phyloP scores from a whole-genome alignment of 2,888 invertebrate species.

The Odontothrips loti region DNA sequence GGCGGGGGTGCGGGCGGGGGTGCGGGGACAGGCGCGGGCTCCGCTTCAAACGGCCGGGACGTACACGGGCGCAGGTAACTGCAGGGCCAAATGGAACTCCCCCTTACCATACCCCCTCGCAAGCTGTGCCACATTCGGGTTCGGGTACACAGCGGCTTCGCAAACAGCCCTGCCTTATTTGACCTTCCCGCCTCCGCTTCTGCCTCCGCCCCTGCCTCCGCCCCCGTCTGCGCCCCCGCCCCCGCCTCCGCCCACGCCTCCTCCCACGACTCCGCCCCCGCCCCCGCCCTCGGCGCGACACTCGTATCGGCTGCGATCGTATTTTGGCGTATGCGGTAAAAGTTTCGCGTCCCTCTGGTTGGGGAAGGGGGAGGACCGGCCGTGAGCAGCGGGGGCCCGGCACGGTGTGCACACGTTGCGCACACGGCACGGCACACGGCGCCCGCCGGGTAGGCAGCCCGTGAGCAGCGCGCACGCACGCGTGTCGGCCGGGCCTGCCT shows the following conservation, averaged over 20 bases:
- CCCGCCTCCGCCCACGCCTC: neutral
- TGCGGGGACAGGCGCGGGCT: too few species aligned
- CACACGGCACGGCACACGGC: too few species aligned
- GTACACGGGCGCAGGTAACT: too few species aligned
- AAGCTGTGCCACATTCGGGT: neutral
- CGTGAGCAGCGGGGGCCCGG: neutral
- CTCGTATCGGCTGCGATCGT: neutral
- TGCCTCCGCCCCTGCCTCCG: neutral
- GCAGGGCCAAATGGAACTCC: too few species aligned
- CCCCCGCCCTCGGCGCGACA: neutral
- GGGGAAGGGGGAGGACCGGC: neutral
- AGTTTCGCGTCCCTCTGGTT: neutral
- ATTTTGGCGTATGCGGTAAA: too few species aligned
- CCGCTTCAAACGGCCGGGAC: too few species aligned
- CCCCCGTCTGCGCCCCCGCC: neutral
- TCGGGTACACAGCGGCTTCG: neutral
- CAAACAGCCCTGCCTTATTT: neutral
- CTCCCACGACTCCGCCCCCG: neutral
- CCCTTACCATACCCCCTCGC: too few species aligned
- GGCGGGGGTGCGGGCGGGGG: too few species aligned
- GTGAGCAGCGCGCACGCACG: too few species aligned
- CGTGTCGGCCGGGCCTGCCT: too few species aligned
- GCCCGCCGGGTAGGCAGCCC: too few species aligned
- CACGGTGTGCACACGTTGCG: too few species aligned
- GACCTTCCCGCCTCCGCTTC: neutral